These are phyloP conservation scores for Achlya flavicornis DNA, from an alignment of 2,888 invertebrate species.

Conservation along the genomic window DNA sequence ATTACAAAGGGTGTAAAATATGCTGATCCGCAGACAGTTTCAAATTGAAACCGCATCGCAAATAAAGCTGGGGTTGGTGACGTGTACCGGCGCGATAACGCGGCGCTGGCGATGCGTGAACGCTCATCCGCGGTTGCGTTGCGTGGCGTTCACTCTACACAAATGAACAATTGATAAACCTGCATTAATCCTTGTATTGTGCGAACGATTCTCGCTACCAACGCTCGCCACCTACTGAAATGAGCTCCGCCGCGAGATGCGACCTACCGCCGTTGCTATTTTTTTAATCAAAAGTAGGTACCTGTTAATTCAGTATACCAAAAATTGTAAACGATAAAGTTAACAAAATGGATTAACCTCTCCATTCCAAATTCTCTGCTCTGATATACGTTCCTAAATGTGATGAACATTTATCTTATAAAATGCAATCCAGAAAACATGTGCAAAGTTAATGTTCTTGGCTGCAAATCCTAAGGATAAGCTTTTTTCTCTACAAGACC, in stretches of 20 bases:
- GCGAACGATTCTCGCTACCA: constrained; percentile 25
- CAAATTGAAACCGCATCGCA: constrained; percentile 68
- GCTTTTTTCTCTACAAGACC: neutral
- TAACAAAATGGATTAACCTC: too few species aligned
- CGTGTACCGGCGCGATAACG: constrained; percentile 71
- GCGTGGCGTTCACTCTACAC: constrained; percentile 53
- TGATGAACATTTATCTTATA: too few species aligned
- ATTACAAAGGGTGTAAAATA: constrained; percentile 72
- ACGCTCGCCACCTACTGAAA: constrained; percentile 28
- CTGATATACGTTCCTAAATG: too few species aligned
- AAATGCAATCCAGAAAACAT: constrained; percentile 25
- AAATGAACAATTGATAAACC: constrained; percentile 56
- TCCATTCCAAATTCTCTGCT: too few species aligned
- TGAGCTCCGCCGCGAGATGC: constrained; percentile 14
- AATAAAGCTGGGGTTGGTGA: constrained; percentile 65
- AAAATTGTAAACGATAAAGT: too few species aligned
- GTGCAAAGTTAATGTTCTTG: constrained; percentile 18
- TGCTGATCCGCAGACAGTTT: constrained; percentile 74
- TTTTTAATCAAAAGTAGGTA: neutral
- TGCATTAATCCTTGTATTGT: constrained; percentile 73
- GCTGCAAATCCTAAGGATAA: constrained; percentile 10
- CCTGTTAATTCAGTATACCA: too few species aligned
- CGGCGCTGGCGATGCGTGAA: constrained; percentile 53
- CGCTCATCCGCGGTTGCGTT: constrained; percentile 56
- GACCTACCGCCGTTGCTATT: constrained; percentile 41